phyloP scores from a whole-genome alignment of 2,888 invertebrate genomes.

The Andrena marginata region DNA sequence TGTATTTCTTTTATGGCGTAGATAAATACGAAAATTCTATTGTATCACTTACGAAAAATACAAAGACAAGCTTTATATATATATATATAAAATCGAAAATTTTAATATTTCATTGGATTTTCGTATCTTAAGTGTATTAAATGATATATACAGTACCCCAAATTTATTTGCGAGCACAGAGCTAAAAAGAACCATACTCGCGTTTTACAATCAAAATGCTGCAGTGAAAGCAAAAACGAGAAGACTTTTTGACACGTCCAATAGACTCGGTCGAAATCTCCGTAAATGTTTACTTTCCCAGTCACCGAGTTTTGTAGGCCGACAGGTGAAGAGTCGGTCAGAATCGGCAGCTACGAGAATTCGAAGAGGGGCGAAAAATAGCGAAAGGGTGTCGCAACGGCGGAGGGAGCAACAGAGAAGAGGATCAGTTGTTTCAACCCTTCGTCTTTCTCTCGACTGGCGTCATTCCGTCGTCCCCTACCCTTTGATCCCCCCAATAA shows the following conservation, averaged over 20 bases:
- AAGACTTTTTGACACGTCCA: neutral
- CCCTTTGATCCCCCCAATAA: constrained; percentile 85
- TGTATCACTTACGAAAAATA: too few relatives aligned
- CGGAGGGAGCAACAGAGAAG: constrained; percentile 48
- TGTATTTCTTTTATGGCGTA: too few relatives aligned
- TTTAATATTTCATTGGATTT: too few relatives aligned
- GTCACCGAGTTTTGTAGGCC: neutral
- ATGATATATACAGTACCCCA: too few relatives aligned
- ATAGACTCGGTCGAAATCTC: neutral
- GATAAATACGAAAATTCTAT: too few relatives aligned
- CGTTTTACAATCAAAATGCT: neutral
- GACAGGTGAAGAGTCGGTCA: constrained; percentile 26
- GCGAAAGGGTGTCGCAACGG: constrained; percentile 43
- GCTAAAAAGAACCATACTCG: too few relatives aligned
- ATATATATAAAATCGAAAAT: too few relatives aligned
- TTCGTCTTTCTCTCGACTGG: constrained; percentile 77
- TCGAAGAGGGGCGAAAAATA: constrained; percentile 5
- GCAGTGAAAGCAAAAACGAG: too few relatives aligned
- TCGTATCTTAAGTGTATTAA: too few relatives aligned
- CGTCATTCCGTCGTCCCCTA: constrained; percentile 79
- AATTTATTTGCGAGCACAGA: too few relatives aligned
- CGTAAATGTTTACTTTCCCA: neutral
- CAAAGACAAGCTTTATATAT: too few relatives aligned
- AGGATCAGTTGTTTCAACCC: constrained; percentile 74
- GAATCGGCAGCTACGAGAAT: constrained; percentile 16